A percentile compares a stretch with the other conserved stretches of the same genome.
These are phyloP conservation scores for Psammodynastes pulverulentus DNA, from an alignment of 2,113 vertebrate genomes.

Conservation along the genomic window DNA sequence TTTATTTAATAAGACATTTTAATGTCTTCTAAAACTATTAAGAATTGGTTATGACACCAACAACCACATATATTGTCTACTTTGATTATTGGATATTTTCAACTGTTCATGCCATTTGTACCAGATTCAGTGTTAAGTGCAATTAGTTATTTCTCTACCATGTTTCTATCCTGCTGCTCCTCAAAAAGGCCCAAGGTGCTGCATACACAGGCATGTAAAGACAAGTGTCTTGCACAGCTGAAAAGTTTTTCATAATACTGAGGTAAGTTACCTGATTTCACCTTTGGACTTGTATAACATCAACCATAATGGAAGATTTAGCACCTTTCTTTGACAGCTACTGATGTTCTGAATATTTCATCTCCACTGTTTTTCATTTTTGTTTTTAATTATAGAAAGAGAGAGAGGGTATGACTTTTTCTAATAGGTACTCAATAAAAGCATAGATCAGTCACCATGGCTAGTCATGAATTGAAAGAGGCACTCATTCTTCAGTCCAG, in stretches of 20 bases:
- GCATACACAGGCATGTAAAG: background rate
- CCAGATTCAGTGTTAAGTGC: background rate
- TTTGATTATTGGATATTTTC: background rate
- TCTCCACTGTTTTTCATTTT: background rate
- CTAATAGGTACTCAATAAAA: background rate
- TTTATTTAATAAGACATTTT: background rate
- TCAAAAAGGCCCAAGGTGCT: background rate
- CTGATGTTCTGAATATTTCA: background rate
- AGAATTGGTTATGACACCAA: background rate
- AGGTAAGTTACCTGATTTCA: slow-evolving; percentile 1
- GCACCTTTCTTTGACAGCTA: background rate
- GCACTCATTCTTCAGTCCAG: background rate
- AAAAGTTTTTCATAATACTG: background rate
- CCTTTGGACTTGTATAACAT: background rate
- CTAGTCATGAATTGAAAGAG: background rate
- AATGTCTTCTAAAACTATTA: background rate
- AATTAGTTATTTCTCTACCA: background rate
- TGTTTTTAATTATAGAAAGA: background rate
- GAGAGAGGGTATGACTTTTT: background rate
- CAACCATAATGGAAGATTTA: background rate
- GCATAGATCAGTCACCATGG: background rate
- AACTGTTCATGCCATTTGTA: background rate
- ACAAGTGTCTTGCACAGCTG: background rate
- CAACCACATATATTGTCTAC: too few relatives aligned
- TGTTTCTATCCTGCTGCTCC: background rate